These are phyloP conservation scores for Lithobates sylvaticus DNA, from an alignment of 2,797 vertebrate genomes.

Conservation along the genomic window DNA sequence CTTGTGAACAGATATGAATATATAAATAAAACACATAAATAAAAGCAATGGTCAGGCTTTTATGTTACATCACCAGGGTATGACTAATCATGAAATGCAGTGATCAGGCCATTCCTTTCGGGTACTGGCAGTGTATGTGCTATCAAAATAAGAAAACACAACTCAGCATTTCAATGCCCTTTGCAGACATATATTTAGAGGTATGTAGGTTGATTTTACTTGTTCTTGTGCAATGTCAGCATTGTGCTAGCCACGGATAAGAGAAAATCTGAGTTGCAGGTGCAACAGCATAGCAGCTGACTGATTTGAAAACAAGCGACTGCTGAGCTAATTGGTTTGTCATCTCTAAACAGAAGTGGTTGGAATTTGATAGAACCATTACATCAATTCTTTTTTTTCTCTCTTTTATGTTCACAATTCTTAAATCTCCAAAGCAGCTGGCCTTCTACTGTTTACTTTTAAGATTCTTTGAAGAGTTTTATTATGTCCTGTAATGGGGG, in stretches of 20 bases:
- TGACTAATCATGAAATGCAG: not conserved
- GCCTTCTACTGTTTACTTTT: conserved; percentile 18
- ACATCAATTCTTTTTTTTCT: conserved; percentile 10
- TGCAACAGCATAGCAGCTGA: conserved; percentile 48
- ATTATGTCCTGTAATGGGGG: conserved; percentile 12
- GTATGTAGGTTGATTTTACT: conserved; percentile 39
- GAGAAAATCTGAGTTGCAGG: conserved; percentile 51
- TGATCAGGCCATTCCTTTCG: not conserved
- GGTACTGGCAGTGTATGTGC: not conserved
- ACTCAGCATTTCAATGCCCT: conserved; percentile 6
- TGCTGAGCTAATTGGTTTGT: conserved; percentile 57
- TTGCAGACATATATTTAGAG: not conserved
- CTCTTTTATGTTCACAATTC: conserved; percentile 43
- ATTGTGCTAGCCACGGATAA: conserved; percentile 30
- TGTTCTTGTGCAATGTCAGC: conserved; percentile 47
- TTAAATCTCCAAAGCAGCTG: conserved; percentile 44
- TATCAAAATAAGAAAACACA: not conserved
- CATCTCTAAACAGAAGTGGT: conserved; percentile 51
- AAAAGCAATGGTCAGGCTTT: not conserved
- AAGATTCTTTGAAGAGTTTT: conserved; percentile 5
- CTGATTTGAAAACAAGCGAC: conserved; percentile 33
- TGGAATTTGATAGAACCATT: conserved; percentile 38
- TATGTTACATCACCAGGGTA: not conserved
- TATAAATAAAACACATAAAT: not conserved
- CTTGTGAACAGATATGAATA: not conserved